These are phyloP conservation scores for Zapornia atra DNA, from an alignment of 2,113 vertebrate genomes.

Conservation along the genomic window DNA sequence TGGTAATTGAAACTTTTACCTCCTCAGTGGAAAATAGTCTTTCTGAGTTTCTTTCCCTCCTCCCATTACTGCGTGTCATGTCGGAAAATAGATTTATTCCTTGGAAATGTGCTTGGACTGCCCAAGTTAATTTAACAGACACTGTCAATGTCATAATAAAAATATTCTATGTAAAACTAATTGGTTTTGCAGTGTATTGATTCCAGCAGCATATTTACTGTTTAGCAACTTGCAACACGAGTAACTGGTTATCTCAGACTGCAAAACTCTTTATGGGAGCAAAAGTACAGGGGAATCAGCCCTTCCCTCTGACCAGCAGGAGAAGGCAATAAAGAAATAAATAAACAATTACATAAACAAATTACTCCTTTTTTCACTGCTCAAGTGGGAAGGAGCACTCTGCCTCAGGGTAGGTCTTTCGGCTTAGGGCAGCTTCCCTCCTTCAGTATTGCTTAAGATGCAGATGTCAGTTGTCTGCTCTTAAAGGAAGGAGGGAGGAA, in stretches of 20 bases:
- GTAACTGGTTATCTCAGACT: neutral
- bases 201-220: neutral
- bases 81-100: neutral
- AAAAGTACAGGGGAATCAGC: fast-evolving
- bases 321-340: neutral
- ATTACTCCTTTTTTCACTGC: neutral
- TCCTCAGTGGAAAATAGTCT: neutral
- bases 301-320: neutral
- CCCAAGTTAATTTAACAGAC: conserved; percentile 65
- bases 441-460: neutral
- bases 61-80: neutral
- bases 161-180: neutral
- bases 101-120: neutral
- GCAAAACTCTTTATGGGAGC: neutral
- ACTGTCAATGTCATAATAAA: conserved; percentile 61
- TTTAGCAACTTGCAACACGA: neutral
- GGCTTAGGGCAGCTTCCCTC: neutral
- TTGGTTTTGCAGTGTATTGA: neutral
- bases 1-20: neutral
- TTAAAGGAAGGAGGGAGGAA: no score
- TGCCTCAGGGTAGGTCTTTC: neutral
- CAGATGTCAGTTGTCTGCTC: fast-evolving
- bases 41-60: neutral
- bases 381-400: neutral
- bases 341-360: no score